A percentile compares a stretch with the other conserved stretches of the same genome.
Conservation (phyloP, 2,888 invertebrate species). For the Psylliodes chrysocephalus region DNA sequence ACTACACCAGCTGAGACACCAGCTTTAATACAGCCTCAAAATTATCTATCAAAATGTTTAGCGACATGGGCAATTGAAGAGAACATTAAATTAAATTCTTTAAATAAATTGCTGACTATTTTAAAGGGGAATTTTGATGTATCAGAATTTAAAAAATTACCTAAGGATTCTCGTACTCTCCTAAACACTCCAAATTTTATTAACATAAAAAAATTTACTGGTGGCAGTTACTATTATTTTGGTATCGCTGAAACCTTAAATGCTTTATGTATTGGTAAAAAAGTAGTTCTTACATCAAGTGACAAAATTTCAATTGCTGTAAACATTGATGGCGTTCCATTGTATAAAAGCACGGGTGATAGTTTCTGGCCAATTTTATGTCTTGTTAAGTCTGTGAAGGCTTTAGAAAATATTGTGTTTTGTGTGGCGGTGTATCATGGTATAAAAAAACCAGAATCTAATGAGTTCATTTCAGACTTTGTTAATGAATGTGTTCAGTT, state of each 20-base stretch:
- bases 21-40: no score
- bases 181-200: slow-evolving; percentile 16
- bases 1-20: no score
- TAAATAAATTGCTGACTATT: slow-evolving; percentile 10
- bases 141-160: slow-evolving; percentile 13
- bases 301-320: slow-evolving; percentile 10
- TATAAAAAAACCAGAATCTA: slow-evolving; percentile 22
- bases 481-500: slow-evolving; percentile 22
- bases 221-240: slow-evolving; percentile 14
- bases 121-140: slow-evolving; percentile 13
- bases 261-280: slow-evolving; percentile 4
- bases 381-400: slow-evolving; percentile 17
- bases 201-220: not conserved
- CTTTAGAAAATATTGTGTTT: slow-evolving; percentile 11
- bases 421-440: slow-evolving; percentile 25
- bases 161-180: slow-evolving; percentile 12
- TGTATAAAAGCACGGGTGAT: slow-evolving; percentile 17
- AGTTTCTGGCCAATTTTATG: slow-evolving; percentile 28
- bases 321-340: slow-evolving; percentile 29
- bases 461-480: slow-evolving; percentile 31
- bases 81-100: not conserved
- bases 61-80: slow-evolving; percentile 20
- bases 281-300: not conserved
- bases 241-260: slow-evolving; percentile 9
- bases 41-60: not conserved